A percentile compares a stretch with the other conserved stretches of the same genome.
phyloP scores from a whole-genome alignment of 2,113 vertebrate genomes.

The Aphelocoma coerulescens region DNA sequence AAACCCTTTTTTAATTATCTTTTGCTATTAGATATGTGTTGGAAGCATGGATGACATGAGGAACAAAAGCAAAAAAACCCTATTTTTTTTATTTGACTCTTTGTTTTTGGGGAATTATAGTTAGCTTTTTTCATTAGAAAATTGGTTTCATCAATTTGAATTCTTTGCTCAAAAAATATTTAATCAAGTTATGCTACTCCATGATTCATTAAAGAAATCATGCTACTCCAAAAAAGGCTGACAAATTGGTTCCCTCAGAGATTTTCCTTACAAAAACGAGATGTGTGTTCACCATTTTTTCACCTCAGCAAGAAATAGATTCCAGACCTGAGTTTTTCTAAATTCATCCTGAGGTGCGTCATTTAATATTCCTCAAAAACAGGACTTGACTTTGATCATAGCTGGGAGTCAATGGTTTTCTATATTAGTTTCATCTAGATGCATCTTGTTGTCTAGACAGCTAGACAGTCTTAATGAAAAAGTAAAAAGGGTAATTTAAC shows the following conservation, averaged over 20 bases:
- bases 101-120: not conserved
- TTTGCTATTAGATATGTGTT: not conserved
- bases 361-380: not conserved
- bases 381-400: not conserved
- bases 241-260: not conserved
- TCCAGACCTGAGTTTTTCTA: not conserved
- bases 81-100: not conserved
- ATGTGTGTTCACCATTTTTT: not conserved
- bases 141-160: not conserved
- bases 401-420: not conserved
- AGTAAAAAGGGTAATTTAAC: not conserved
- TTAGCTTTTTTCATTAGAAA: not conserved
- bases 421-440: not conserved
- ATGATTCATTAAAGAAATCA: not conserved
- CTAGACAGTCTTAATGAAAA: not conserved
- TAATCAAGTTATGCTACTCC: not conserved
- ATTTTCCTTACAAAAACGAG: not conserved
- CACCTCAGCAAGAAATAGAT: not conserved
- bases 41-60: not conserved
- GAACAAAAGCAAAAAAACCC: fast-evolving
- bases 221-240: not conserved
- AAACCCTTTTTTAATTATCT: not conserved
- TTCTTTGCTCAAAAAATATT: not conserved
- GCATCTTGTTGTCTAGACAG: not conserved
- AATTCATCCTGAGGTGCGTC: not conserved